Conservation (phyloP, 53 echinoderm and acorn worm genomes). For the Holothuria leucospilota region DNA sequence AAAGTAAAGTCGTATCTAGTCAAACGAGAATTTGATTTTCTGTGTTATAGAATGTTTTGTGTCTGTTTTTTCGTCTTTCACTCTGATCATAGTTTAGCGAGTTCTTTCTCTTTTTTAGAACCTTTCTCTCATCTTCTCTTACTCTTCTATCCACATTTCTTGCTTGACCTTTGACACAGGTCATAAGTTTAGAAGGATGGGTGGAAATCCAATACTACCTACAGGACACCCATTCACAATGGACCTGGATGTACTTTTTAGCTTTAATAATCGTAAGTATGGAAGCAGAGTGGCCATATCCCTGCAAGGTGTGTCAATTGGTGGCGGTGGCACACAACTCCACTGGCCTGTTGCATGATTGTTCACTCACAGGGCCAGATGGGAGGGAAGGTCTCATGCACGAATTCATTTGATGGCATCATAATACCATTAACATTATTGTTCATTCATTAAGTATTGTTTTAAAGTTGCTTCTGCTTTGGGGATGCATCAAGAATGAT, state of each 20-base stretch:
- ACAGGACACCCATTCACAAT: constrained; percentile 82
- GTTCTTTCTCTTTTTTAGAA: background rate
- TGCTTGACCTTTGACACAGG: constrained; percentile 63
- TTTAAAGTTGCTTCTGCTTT: constrained; percentile 47
- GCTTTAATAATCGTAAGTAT: constrained; percentile 99
- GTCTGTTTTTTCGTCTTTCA: background rate
- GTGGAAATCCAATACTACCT: constrained; percentile 95
- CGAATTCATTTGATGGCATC: constrained; percentile 16
- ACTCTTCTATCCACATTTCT: constrained; percentile 40
- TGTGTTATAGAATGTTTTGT: background rate
- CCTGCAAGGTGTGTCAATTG: background rate
- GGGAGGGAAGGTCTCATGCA: constrained; percentile 3
- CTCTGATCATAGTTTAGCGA: background rate
- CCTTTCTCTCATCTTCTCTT: background rate
- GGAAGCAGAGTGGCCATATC: constrained; percentile 14
- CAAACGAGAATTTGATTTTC: too few relatives aligned
- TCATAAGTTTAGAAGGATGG: constrained; percentile 99
- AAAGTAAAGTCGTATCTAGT: too few relatives aligned
- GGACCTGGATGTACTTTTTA: constrained; percentile 99
- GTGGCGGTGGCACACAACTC: background rate
- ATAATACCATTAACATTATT: constrained; percentile 6
- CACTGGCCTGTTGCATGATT: constrained; percentile 7
- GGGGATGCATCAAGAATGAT: too few relatives aligned
- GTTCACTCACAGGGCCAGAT: constrained; percentile 29
- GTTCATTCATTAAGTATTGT: constrained; percentile 37